Base-by-base conservation (phyloP, 2,888 invertebrate species). In the Allygus modestus region DNA sequence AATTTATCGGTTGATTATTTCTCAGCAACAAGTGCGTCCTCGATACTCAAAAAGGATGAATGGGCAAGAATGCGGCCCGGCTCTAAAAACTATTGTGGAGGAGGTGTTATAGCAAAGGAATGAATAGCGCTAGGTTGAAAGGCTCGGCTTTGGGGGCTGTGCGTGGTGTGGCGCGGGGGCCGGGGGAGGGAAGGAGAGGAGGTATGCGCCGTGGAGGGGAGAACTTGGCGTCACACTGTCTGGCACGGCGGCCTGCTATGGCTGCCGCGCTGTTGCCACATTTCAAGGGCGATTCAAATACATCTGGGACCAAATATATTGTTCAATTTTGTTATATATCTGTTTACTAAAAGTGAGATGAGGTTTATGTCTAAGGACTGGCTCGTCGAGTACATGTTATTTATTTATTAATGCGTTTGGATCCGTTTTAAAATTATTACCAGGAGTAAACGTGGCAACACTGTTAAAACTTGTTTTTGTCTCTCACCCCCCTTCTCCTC, bases 181-280 rank as follows among this genome's bases (percentile, higher is more conserved):
- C 58, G 79, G 46, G 43, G 83, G 75, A 84, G 85, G 81, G 33
- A 83, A 84, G 83, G 73, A 65, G 83, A 79, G 23, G 51, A 43
- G 71, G 61, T n/a, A 65, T 84, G 83, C 33, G 85, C 54, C 28
- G 84, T 51, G 65, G 86, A 84, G 85, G 86, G 82, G 81, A 84
- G 43, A 75, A 94, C 93, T 94, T 93, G 96, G 96, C 96, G 96
- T 96, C 96, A 96, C 96, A 95, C 95, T 96, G 96, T 96, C 96
- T 96, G 96, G 96, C 94, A 93, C 94, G 94, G 94, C 93, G 94
- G 92, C 87, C 89, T 75, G 85, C 85, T 87, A 87, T 87, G 87
- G 87, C 87, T 86, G 87, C 85, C 90, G 92, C 94, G 90, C 87
- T 91, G 95, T 94, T 95, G 95, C 93, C 95, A 91, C 88, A 89